Conservation (phyloP, 2,888 invertebrate genomes). For the Isoperla grammatica region DNA sequence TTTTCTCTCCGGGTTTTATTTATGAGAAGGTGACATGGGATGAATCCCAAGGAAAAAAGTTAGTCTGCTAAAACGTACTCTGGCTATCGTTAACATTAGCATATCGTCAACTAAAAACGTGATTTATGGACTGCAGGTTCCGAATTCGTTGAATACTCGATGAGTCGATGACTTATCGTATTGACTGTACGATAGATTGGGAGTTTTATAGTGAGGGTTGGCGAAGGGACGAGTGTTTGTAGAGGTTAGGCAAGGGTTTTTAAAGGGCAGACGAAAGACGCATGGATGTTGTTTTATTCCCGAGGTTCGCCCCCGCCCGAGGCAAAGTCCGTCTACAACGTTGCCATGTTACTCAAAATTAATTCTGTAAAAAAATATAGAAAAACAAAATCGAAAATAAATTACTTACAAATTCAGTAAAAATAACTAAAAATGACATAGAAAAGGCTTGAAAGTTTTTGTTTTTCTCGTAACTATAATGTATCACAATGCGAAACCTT, state of each 20-base stretch:
- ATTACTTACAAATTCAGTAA: background rate
- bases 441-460: no score
- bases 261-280: constrained; percentile 15
- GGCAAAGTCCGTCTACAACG: constrained; percentile 5
- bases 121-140: no score
- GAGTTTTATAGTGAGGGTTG: background rate
- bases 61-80: no score
- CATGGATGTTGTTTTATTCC: constrained; percentile 15
- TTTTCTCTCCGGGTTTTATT: no score
- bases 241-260: constrained; percentile 10
- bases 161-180: background rate
- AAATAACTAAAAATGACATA: no score
- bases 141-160: background rate
- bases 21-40: no score
- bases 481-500: no score
- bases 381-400: constrained; percentile 4
- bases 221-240: background rate
- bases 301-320: constrained; percentile 4
- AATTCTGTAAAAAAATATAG: constrained; percentile 1
- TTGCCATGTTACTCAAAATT: constrained; percentile 15
- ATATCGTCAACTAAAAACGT: no score
- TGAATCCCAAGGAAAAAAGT: no score
- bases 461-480: no score
- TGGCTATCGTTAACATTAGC: no score
- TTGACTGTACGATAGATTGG: background rate